phyloP scores from a whole-genome alignment of 2,113 vertebrate species.

The Grammomys dolichurus region DNA sequence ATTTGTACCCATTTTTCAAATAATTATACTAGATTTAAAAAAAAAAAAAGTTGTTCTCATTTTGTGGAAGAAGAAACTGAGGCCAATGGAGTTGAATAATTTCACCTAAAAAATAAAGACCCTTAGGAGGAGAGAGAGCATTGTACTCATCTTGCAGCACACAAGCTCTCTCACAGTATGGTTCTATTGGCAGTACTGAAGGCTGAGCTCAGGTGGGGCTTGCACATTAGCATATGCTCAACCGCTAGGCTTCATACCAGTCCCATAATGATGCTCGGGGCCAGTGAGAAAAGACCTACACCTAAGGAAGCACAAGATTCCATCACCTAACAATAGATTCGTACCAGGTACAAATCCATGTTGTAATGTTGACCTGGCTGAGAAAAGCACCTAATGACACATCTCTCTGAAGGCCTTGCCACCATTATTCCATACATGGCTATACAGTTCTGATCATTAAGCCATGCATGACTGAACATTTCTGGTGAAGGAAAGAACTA shows the following conservation, averaged over 20 bases:
- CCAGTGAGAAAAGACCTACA: not conserved
- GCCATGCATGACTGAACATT: not conserved
- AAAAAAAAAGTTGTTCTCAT: not conserved
- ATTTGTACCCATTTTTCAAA: not conserved
- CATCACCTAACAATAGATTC: too few species aligned
- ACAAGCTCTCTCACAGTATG: not conserved
- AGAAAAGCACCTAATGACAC: not conserved
- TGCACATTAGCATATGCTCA: not conserved
- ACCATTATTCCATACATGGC: not conserved
- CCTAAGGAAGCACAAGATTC: not conserved
- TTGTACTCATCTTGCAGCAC: not conserved
- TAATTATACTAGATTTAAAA: not conserved
- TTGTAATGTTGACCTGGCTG: not conserved
- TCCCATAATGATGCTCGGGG: not conserved
- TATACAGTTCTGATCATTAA: not conserved
- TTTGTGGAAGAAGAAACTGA: constrained; percentile 46
- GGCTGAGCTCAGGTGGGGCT: not conserved
- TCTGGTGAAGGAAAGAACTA: not conserved
- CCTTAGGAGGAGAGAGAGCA: not conserved
- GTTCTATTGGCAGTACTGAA: not conserved
- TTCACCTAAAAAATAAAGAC: not conserved
- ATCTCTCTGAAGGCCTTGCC: not conserved
- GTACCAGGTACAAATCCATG: not conserved
- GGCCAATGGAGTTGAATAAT: not conserved
- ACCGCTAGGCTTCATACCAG: not conserved